A percentile compares a stretch with the other conserved stretches of the same genome.
Conservation (phyloP, 1,140 invertebrate genomes). For the Musca domestica region DNA sequence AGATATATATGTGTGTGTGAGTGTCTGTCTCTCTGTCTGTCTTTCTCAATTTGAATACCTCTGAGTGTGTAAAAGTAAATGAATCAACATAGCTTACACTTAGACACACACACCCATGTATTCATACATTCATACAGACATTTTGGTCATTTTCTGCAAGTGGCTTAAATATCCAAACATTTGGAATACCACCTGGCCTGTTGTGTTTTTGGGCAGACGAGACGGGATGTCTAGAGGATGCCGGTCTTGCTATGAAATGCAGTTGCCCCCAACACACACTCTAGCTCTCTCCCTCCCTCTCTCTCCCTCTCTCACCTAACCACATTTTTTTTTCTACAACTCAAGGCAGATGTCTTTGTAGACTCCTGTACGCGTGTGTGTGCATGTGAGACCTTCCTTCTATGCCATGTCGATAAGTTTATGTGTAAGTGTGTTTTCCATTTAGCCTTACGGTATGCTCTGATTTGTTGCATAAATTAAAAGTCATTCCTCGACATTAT, state of each 20-base stretch:
- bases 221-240: no score
- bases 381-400: not conserved
- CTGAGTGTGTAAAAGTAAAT: not conserved
- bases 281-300: not conserved
- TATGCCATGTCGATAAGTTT: no score
- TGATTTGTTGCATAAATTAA: slow-evolving; percentile 22
- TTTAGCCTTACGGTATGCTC: slow-evolving; percentile 18
- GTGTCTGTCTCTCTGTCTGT: not conserved
- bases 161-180: slow-evolving; percentile 20
- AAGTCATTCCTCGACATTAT: slow-evolving; percentile 12
- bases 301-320: not conserved
- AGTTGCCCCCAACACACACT: not conserved
- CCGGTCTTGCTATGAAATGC: not conserved
- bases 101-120: not conserved
- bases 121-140: not conserved
- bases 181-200: slow-evolving; percentile 9
- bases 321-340: not conserved
- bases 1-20: not conserved
- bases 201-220: no score
- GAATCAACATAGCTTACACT: slow-evolving; percentile 4
- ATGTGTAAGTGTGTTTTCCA: not conserved
- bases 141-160: slow-evolving; percentile 1
- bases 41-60: not conserved
- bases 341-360: not conserved
- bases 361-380: not conserved